Base-by-base conservation (phyloP, 2,113 vertebrate species). In the Hyperopisus bebe region DNA sequence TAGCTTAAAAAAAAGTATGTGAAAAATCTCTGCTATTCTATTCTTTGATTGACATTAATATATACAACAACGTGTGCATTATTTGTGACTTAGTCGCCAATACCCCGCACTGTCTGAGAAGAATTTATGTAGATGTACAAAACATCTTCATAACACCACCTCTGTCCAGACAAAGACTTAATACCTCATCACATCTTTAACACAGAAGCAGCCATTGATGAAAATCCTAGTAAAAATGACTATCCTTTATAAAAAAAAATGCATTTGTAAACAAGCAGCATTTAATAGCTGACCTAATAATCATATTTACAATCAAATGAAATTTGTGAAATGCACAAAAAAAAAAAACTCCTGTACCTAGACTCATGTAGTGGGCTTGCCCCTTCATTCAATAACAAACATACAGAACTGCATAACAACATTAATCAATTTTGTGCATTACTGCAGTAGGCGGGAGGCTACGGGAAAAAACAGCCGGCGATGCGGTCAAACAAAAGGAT, bases 351-450 rank as follows among this genome's bases (percentile, higher is more conserved):
- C 10, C 39, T 84, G 42, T 10, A 84, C 44, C 39, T 84, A n/a
- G 82, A 47, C 21, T 44, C n/a, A 9, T 24, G 44, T 84, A 46
- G 44, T 21, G 24, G 44, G 82, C 82, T 84, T 3, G 44, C 8
- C 39, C 17, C 39, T 84, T 84, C 82, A 39, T 46, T 84, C 42
- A 84, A 84, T 47, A 84, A 84, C 82, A 84, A 84, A 84, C 31
- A 77, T 35, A 77, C 35, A 84, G 19, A 84, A 84, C 42, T 84
- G 82, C 44, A 84, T 47, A 44, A 84, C 44, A 47, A 84, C 82
- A 84, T 44, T 44, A 47, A 84, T 84, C 82, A 84, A 84, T 84
- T 47, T n/a, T 24, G 44, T 46, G 82, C 82, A 46, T 46, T 47
- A 84, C 82, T 46, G 82, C 82, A 46, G 82, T 47, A 47, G 82